Conservation (phyloP, 2,797 vertebrate species). For the Pseudochirops corinnae region DNA sequence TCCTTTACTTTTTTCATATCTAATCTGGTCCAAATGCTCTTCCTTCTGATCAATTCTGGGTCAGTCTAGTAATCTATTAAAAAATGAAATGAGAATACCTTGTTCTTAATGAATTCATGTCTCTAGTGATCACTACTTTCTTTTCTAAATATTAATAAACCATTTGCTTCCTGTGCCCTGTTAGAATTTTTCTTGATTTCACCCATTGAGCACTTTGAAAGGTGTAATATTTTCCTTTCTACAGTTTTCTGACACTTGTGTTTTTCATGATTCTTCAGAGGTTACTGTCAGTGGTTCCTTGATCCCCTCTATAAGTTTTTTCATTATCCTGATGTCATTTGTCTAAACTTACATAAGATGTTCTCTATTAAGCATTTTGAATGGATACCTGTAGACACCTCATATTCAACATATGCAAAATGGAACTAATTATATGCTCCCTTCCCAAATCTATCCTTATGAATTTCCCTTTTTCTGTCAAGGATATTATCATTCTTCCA, state of each 20-base stretch:
- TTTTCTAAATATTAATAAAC: background rate
- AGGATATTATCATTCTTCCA: background rate
- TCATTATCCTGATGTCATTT: background rate
- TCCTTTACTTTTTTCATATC: background rate
- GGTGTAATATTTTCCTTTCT: slow-evolving; percentile 6
- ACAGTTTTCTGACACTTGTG: background rate
- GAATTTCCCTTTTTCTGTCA: background rate
- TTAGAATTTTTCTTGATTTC: slow-evolving; percentile 24
- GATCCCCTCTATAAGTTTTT: background rate
- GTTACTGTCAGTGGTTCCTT: slow-evolving; percentile 25
- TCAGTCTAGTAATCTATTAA: background rate
- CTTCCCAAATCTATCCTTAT: background rate
- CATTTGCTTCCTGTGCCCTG: slow-evolving; percentile 2
- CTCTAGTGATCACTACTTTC: slow-evolving; percentile 14
- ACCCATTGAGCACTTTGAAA: slow-evolving; percentile 18
- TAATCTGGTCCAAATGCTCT: background rate
- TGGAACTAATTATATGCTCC: background rate
- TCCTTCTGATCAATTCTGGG: background rate
- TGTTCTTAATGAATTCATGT: slow-evolving; percentile 39
- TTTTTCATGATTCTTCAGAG: slow-evolving; percentile 28
- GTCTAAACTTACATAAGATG: slow-evolving; percentile 11
- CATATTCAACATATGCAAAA: background rate
- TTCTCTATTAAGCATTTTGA: slow-evolving; percentile 5
- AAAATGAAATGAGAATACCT: slow-evolving; percentile 23
- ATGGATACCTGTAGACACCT: background rate